phyloP scores from a whole-genome alignment of 92 coral and sea anemone species.

The Palythoa grandiflora region DNA sequence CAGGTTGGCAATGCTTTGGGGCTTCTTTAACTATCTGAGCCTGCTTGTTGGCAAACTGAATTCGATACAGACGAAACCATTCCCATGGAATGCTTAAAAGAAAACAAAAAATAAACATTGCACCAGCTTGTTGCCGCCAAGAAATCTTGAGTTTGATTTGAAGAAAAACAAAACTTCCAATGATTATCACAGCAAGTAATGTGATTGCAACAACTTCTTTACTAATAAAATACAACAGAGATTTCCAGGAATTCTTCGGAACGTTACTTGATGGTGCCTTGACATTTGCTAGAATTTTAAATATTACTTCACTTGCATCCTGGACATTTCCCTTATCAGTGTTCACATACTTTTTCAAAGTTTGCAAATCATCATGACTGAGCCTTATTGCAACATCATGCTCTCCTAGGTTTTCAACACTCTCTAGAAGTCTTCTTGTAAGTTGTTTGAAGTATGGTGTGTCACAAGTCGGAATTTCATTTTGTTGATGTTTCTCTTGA shows the following conservation, averaged over 20 bases:
- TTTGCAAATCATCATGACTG: constrained; percentile 55
- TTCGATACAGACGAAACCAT: constrained; percentile 89
- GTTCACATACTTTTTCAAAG: constrained; percentile 65
- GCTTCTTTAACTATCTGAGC: constrained; percentile 72
- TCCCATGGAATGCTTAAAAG: constrained; percentile 95
- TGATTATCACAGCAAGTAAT: constrained; percentile 37
- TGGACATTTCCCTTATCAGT: constrained; percentile 72
- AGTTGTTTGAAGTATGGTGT: constrained; percentile 87
- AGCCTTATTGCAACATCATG: constrained; percentile 53
- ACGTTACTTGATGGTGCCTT: constrained; percentile 12
- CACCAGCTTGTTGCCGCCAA: constrained; percentile 76
- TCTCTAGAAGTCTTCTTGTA: constrained; percentile 63
- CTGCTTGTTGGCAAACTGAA: constrained; percentile 88
- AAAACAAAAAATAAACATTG: constrained; percentile 65
- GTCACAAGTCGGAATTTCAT: constrained; percentile 62
- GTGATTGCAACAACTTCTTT: constrained; percentile 58
- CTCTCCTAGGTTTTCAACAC: constrained; percentile 64
- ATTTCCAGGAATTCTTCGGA: constrained; percentile 29
- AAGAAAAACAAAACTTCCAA: constrained; percentile 57
- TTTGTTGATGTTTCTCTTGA: constrained; percentile 30
- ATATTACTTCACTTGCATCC: constrained; percentile 74
- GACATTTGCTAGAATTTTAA: constrained; percentile 42
- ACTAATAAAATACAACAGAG: constrained; percentile 44
- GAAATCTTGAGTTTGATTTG: constrained; percentile 70
- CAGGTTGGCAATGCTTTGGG: constrained; percentile 80